Percentiles rank a stretch among this genome's conserved stretches.
Evolutionary conservation across 2,888 invertebrate genomes (phyloP).

Genomic region (Odontocerum albicorne): DNA sequence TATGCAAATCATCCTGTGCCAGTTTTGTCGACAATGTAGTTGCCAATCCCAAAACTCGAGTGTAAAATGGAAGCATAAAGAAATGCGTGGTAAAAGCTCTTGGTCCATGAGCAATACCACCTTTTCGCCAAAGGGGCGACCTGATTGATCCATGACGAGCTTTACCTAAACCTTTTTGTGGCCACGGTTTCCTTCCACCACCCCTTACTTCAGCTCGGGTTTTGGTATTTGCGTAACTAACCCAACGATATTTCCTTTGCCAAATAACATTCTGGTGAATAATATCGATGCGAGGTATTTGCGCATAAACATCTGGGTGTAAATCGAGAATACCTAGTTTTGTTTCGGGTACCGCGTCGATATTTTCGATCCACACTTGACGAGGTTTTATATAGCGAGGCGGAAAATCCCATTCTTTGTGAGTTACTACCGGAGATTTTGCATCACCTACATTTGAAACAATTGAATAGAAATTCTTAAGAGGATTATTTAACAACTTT

Average conservation of each 20-base stretch:
- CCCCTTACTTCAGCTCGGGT: conserved; percentile 84
- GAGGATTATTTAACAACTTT: conserved; percentile 6
- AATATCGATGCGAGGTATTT: conserved; percentile 82
- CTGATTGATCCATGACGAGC: conserved; percentile 92
- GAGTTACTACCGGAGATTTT: conserved; percentile 41
- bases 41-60: conserved; percentile 78
- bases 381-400: conserved; percentile 63
- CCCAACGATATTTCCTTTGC: conserved; percentile 80
- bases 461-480: conserved; percentile 22
- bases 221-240: conserved; percentile 79
- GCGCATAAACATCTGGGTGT: conserved; percentile 86
- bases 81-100: conserved; percentile 89
- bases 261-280: conserved; percentile 84
- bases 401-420: conserved; percentile 54
- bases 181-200: conserved; percentile 94
- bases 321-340: conserved; percentile 85
- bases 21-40: conserved; percentile 86
- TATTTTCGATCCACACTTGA: conserved; percentile 86
- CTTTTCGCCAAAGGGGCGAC: conserved; percentile 83
- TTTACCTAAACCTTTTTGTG: conserved; percentile 90
- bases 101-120: conserved; percentile 89
- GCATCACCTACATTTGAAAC: conserved; percentile 36
- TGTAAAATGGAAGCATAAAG: conserved; percentile 86
- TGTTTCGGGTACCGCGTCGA: conserved; percentile 72
- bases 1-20: conserved; percentile 93